These are phyloP conservation scores for Sylvicapra grimmia DNA, from an alignment of 2,113 vertebrate genomes.

Conservation along the genomic window DNA sequence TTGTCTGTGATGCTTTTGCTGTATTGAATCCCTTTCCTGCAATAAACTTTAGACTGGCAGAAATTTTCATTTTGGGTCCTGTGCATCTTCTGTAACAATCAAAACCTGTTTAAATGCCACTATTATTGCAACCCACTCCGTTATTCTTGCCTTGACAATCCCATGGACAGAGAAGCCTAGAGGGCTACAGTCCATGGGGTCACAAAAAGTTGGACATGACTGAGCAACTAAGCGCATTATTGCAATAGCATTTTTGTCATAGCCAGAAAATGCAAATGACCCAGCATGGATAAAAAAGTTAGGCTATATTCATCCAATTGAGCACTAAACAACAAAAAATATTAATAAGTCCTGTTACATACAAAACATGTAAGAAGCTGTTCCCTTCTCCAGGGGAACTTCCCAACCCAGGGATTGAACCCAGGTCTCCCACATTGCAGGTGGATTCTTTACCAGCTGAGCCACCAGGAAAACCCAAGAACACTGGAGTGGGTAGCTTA, in stretches of 20 bases:
- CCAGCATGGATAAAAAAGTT: neutral
- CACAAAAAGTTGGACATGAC: neutral
- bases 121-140: neutral
- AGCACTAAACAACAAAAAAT: neutral
- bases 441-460: neutral
- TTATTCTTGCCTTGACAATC: neutral
- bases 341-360: neutral
- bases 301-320: neutral
- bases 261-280: neutral
- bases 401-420: neutral
- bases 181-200: neutral
- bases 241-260: neutral
- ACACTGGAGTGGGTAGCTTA: too few species aligned
- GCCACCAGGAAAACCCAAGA: neutral
- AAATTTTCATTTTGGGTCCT: neutral
- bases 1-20: neutral
- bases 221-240: neutral
- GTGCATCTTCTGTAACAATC: neutral
- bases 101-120: neutral
- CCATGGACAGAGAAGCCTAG: neutral
- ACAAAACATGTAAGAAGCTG: neutral
- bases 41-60: neutral
- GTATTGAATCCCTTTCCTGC: neutral
- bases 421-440: too few species aligned
- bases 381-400: neutral